Evolutionary conservation across 2,888 invertebrate genomes (phyloP).

Genomic region (Tachystola acroxantha): DNA sequence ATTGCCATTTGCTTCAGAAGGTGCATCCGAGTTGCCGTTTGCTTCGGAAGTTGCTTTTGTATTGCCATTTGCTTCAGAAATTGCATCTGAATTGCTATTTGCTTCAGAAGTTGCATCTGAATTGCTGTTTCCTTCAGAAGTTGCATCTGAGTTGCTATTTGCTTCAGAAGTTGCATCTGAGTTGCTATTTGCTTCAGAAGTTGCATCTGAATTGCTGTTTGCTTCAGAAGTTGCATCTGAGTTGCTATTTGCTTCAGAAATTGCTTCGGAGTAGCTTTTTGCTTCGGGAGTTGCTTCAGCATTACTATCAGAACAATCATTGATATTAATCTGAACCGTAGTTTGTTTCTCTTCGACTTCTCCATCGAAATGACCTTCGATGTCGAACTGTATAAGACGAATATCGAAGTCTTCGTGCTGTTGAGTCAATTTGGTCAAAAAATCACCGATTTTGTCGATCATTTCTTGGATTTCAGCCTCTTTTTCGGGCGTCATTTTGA

Average conservation of each 20-base stretch:
- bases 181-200: background rate
- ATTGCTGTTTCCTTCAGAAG: no score
- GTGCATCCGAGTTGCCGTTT: no score
- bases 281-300: background rate
- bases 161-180: background rate
- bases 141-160: background rate
- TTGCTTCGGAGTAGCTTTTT: background rate
- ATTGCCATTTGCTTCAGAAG: no score
- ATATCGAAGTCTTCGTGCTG: conserved; percentile 16
- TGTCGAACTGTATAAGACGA: conserved; percentile 13
- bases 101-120: no score
- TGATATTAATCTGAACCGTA: conserved; percentile 2
- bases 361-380: conserved; percentile 7
- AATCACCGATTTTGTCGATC: conserved; percentile 12
- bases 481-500: conserved; percentile 12
- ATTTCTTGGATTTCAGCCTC: conserved; percentile 14
- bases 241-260: background rate
- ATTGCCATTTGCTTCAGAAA: no score
- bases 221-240: background rate
- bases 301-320: conserved; percentile 11
- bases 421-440: conserved; percentile 8
- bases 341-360: conserved; percentile 6
- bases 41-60: no score
- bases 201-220: background rate
- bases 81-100: no score